Evolutionary conservation across 2,888 invertebrate genomes (phyloP).

Genomic region (Brachyptera risi): DNA sequence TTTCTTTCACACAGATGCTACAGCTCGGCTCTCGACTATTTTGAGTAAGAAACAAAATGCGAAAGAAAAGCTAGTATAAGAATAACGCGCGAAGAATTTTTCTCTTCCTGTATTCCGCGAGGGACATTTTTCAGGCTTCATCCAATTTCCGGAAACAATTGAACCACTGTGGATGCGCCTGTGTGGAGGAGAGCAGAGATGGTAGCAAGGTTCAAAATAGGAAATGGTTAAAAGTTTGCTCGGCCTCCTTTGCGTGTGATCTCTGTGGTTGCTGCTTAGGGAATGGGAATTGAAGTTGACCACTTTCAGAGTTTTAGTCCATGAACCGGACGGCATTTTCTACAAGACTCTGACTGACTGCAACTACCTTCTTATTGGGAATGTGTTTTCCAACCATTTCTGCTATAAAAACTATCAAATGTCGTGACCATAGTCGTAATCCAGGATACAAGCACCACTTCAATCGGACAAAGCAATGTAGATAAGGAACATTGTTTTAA

Average conservation of each 20-base stretch:
- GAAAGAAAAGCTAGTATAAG: slow-evolving; percentile 13
- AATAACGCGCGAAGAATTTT: slow-evolving; percentile 22
- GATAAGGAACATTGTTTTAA: slow-evolving; percentile 1
- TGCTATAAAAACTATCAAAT: slow-evolving; percentile 11
- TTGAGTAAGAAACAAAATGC: slow-evolving; percentile 13
- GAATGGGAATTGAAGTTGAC: slow-evolving; percentile 20
- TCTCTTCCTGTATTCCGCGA: slow-evolving; percentile 32
- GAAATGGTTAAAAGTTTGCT: slow-evolving; percentile 25
- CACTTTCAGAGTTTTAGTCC: too few relatives aligned
- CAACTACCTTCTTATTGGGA: not conserved
- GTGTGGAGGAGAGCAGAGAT: not conserved
- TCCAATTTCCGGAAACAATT: slow-evolving; percentile 52
- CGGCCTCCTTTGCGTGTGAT: slow-evolving; percentile 10
- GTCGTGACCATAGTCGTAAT: slow-evolving; percentile 21
- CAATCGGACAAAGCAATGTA: not conserved
- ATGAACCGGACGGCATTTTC: not conserved
- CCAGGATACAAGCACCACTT: slow-evolving; percentile 16
- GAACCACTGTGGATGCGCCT: slow-evolving; percentile 34
- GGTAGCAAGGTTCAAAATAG: slow-evolving; percentile 21
- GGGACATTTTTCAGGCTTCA: slow-evolving; percentile 47
- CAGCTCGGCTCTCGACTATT: slow-evolving; percentile 9
- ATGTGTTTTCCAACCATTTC: not conserved
- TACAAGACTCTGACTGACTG: not conserved
- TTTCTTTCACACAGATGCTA: slow-evolving; percentile 6
- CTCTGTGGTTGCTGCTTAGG: not conserved